phyloP scores from a whole-genome alignment of 2,113 vertebrate species.

The Paracanthobrama guichenoti region DNA sequence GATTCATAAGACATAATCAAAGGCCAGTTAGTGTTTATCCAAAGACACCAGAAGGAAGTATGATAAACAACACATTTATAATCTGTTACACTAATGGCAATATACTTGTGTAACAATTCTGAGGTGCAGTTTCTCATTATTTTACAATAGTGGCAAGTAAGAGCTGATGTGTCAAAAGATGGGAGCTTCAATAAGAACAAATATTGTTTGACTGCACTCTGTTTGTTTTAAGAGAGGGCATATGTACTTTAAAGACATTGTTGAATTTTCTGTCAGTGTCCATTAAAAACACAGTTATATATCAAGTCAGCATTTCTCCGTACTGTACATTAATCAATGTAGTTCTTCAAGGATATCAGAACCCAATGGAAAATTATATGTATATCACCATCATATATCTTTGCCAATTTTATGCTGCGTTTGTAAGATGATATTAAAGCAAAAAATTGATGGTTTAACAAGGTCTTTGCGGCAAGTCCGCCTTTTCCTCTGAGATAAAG shows the following conservation, averaged over 20 bases:
- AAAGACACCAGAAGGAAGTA: background rate
- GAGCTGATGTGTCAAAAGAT: background rate
- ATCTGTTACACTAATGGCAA: background rate
- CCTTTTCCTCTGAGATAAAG: background rate
- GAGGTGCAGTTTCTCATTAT: constrained; percentile 1
- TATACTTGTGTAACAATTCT: constrained; percentile 6
- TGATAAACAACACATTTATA: background rate
- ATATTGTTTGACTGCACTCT: background rate
- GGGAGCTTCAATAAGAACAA: background rate
- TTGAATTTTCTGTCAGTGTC: background rate
- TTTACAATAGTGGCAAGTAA: background rate
- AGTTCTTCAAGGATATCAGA: background rate
- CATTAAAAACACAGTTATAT: background rate
- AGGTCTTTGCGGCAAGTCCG: background rate
- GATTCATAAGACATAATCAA: background rate
- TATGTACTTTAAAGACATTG: background rate
- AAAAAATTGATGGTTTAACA: background rate
- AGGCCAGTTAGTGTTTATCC: background rate
- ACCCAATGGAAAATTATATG: background rate
- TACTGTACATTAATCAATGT: constrained; percentile 7
- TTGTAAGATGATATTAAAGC: constrained; percentile 7
- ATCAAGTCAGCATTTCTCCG: background rate
- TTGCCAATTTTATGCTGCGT: background rate
- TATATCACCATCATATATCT: background rate
- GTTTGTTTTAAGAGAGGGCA: background rate